Conservation (phyloP, 2,888 invertebrate genomes). For the Nowickia ferox region DNA sequence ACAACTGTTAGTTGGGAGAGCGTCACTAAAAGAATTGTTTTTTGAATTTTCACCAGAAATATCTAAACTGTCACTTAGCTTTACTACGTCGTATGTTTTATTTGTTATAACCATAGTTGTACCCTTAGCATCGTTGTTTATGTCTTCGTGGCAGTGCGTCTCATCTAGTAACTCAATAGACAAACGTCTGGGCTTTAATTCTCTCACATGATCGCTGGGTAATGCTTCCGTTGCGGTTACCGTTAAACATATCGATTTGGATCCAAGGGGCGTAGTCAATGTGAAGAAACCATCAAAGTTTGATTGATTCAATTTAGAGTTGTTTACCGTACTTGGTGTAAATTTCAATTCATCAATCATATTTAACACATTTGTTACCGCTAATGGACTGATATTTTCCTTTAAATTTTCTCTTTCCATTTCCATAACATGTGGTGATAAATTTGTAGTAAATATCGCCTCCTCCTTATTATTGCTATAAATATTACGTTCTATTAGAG, state of each 20-base stretch:
- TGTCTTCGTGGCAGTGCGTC: constrained; percentile 39
- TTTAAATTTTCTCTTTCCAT: constrained; percentile 76
- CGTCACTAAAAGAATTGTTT: constrained; percentile 68
- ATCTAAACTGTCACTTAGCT: constrained; percentile 73
- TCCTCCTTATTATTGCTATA: constrained; percentile 52
- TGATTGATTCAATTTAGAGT: constrained; percentile 52
- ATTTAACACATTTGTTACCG: constrained; percentile 78
- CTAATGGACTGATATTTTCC: constrained; percentile 83
- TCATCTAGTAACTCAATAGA: constrained; percentile 60
- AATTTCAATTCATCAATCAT: constrained; percentile 81
- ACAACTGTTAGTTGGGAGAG: constrained; percentile 43
- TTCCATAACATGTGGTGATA: constrained; percentile 46
- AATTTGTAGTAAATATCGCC: constrained; percentile 17
- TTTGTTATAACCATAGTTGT: constrained; percentile 73
- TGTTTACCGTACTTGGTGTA: constrained; percentile 78
- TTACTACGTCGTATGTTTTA: constrained; percentile 80
- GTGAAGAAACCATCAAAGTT: constrained; percentile 78
- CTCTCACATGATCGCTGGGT: constrained; percentile 40
- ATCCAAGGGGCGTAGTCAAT: constrained; percentile 79
- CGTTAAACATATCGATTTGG: constrained; percentile 25
- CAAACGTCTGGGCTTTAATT: constrained; percentile 79
- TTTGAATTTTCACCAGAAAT: constrained; percentile 74
- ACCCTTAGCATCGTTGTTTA: constrained; percentile 65
- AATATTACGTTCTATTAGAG: constrained; percentile 78
- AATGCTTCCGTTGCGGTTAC: constrained; percentile 16